Evolutionary conservation across 1,140 invertebrate genomes (phyloP).

Genomic region (Cydia amplana): DNA sequence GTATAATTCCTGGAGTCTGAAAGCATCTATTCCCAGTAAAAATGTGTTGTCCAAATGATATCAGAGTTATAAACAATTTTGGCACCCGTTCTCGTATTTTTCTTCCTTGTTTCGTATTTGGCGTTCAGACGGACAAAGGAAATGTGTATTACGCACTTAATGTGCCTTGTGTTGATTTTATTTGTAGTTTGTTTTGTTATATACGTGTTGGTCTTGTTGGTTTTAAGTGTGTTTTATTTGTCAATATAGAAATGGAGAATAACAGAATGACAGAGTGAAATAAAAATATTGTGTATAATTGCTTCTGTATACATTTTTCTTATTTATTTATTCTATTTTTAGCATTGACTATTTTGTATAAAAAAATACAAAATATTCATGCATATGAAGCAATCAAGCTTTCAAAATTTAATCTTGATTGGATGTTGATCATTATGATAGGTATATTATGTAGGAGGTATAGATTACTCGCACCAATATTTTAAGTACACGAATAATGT

Average conservation of each 20-base stretch:
- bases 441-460: no score
- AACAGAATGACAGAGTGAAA: background rate
- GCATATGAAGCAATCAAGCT: no score
- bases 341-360: no score
- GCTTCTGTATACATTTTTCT: no score
- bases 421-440: no score
- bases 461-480: no score
- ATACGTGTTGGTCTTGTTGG: background rate
- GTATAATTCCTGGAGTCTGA: background rate
- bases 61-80: slow-evolving; percentile 16
- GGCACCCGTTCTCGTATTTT: slow-evolving; percentile 13
- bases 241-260: background rate
- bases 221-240: background rate
- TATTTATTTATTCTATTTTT: no score
- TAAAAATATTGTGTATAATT: no score
- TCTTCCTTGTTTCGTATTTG: slow-evolving; percentile 29
- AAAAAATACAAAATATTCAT: no score
- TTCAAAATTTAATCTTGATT: no score
- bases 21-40: background rate
- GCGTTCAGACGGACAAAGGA: slow-evolving; percentile 7
- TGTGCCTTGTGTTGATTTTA: slow-evolving; percentile 8
- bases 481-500: no score
- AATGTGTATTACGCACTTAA: slow-evolving; percentile 23
- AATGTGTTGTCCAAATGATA: slow-evolving; percentile 2
- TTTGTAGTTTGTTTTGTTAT: slow-evolving; percentile 6